Base-by-base conservation (phyloP, 1,140 invertebrate species). In the Aethina tumida region DNA sequence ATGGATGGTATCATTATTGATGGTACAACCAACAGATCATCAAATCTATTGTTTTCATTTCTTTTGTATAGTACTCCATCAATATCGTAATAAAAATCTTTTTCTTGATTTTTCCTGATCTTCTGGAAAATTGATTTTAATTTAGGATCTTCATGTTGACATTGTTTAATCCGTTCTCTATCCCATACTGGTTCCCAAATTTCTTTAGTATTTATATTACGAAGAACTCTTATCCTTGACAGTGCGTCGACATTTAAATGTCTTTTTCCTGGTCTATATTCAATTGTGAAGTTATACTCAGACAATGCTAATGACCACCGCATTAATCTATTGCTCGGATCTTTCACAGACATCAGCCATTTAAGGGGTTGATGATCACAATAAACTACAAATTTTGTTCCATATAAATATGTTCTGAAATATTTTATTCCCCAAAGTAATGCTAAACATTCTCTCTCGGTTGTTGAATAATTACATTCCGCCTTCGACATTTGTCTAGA, bases 361-460 rank as follows among this genome's bases (percentile, higher is more conserved):
- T 33, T 37, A 14, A 66, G 41, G 0, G 58, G 49, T 33, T 55
- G 48, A 30, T 66, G 61, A 32, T 69, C 64, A 1, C 61, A 65
- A 16, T 55, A 32, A 5, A 65, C 45, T 2, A 19, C 53, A 31
- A 69, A 64, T 18, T 58, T 39, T n/a, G 15, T 53, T n/a, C 51
- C 55, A 21, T 52, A 46, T 8, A 67, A 14, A 17, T 41, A 25
- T 9, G 14, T 20, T 34, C 32, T 10, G 33, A 65, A 64, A 26
- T 66, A 58, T 37, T 64, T 43, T 1, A 71, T 44, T 2, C 54
- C 56, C 39, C 49, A 54, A 1, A 71, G 30, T n/a, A 70, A 52
- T 0, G 61, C 62, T 12, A 71, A 41, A 27, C 56, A 62, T 56
- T 72, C 66, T 35, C 52, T 45, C 45, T 73, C 66, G 2, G 61